A percentile compares a stretch with the other conserved stretches of the same genome.
phyloP scores from a whole-genome alignment of 2,888 invertebrate genomes.

The Antitype chi region DNA sequence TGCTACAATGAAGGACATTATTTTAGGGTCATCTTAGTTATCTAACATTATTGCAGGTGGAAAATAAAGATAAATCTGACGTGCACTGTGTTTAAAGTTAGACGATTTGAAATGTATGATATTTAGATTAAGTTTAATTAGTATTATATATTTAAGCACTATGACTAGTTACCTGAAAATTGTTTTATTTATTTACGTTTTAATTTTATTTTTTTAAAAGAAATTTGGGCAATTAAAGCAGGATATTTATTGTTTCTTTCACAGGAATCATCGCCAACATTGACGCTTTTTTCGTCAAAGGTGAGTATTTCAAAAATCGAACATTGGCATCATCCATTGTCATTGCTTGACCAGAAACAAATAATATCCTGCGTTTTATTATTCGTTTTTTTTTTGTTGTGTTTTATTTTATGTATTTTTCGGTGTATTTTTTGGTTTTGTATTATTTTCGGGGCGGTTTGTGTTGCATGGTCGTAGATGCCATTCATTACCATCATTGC shows the following conservation, averaged over 20 bases:
- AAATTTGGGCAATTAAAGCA: constrained; percentile 83
- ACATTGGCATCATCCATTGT: constrained; percentile 71
- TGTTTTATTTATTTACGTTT: constrained; percentile 47
- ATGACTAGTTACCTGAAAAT: not conserved
- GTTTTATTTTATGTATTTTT: constrained; percentile 40
- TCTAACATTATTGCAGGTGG: not conserved
- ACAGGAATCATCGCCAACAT: constrained; percentile 94
- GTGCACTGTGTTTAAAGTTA: not conserved
- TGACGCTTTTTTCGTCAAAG: constrained; percentile 95
- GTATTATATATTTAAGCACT: not conserved
- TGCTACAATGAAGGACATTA: not conserved
- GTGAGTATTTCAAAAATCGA: constrained; percentile 88
- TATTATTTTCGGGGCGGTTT: constrained; percentile 54
- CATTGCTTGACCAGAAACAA: constrained; percentile 79
- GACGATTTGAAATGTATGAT: not conserved
- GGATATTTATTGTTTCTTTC: constrained; percentile 90
- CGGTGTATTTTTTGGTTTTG: constrained; percentile 54
- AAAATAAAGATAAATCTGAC: no score
- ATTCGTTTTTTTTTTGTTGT: constrained; percentile 59
- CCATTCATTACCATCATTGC: constrained; percentile 66
- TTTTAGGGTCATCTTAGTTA: not conserved
- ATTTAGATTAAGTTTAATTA: not conserved
- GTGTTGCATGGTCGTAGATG: constrained; percentile 62
- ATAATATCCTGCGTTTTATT: constrained; percentile 78
- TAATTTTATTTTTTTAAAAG: constrained; percentile 59